Evolutionary conservation across 2,888 invertebrate species (phyloP), one percentile per base, ranked within the genome.

Genomic region (Orthonychiurus folsomi): DNA sequence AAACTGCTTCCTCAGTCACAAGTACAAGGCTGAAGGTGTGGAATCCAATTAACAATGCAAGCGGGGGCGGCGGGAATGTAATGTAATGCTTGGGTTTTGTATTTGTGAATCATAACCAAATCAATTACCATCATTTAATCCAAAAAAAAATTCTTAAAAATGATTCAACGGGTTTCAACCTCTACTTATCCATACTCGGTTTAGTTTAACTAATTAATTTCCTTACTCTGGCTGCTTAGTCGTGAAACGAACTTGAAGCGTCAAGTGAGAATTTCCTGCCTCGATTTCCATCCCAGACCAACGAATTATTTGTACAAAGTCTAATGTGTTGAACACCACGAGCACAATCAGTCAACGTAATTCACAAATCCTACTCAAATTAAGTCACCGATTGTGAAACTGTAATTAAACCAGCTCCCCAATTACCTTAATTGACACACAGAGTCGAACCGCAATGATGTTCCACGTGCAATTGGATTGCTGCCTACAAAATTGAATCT

Each of bases 171-270:
- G n/a, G n/a, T n/a, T n/a, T n/a, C n/a, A n/a, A n/a, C n/a, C n/a
- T n/a, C n/a, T n/a, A n/a, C n/a, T n/a, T n/a, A n/a, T n/a, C n/a
- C n/a, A n/a, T n/a, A n/a, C n/a, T n/a, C n/a, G n/a, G n/a, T n/a
- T n/a, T n/a, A n/a, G n/a, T n/a, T n/a, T n/a, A n/a, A n/a, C n/a
- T n/a, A n/a, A 15, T 24, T 50, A 24, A 9, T 37, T 37, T 37
- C 82, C 86, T 83, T 79, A 89, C 90, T 85, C 83, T 76, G 85
- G 82, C 76, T 90, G 89, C 79, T 88, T 90, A 18, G 89, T 90
- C 66, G 85, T 78, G 72, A 90, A 84, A 74, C 86, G 83, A 64
- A 89, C 85, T 82, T 89, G 88, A 63, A 89, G 77, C 37, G 67
- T 65, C 25, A 70, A 58, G 20, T 62, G 50, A 3, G 70, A 62